Percentiles rank a stretch among this genome's conserved stretches.
phyloP scores from a whole-genome alignment of 2,113 vertebrate species.

The Ctenodactylus gundi region DNA sequence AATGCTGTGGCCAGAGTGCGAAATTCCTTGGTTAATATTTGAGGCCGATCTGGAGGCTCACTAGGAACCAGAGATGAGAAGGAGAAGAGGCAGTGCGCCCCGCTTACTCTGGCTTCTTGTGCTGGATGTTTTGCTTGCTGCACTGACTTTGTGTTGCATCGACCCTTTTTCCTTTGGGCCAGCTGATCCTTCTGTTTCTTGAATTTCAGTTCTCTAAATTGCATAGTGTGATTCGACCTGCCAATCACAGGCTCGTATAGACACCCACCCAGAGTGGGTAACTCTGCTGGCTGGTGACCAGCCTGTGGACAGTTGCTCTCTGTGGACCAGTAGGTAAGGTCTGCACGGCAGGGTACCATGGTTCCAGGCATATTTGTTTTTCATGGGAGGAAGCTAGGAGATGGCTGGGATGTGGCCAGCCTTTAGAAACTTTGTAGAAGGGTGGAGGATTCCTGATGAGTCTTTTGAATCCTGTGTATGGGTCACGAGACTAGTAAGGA shows the following conservation, averaged over 20 bases:
- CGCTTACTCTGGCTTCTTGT: background rate
- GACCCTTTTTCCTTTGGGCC: background rate
- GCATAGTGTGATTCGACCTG: background rate
- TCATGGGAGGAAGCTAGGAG: background rate
- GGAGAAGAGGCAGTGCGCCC: too few relatives aligned
- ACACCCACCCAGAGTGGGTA: background rate
- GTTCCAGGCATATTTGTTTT: background rate
- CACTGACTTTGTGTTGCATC: background rate
- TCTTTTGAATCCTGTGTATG: background rate
- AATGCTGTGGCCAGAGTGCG: background rate
- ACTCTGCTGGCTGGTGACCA: background rate
- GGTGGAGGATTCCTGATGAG: background rate
- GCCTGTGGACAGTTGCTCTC: background rate
- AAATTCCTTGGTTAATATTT: background rate
- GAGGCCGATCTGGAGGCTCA: background rate
- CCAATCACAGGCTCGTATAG: background rate
- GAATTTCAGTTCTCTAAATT: background rate
- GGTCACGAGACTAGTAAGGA: background rate
- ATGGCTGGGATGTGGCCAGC: background rate
- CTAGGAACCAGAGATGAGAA: background rate
- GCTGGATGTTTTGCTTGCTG: background rate
- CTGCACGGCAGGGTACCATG: background rate
- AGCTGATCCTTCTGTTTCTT: background rate
- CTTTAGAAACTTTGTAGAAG: background rate
- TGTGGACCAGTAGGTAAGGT: background rate